Evolutionary conservation across 2,888 invertebrate genomes (phyloP), one percentile per base, ranked within the genome.

Genomic region (Prosopocoilus inquinatus): DNA sequence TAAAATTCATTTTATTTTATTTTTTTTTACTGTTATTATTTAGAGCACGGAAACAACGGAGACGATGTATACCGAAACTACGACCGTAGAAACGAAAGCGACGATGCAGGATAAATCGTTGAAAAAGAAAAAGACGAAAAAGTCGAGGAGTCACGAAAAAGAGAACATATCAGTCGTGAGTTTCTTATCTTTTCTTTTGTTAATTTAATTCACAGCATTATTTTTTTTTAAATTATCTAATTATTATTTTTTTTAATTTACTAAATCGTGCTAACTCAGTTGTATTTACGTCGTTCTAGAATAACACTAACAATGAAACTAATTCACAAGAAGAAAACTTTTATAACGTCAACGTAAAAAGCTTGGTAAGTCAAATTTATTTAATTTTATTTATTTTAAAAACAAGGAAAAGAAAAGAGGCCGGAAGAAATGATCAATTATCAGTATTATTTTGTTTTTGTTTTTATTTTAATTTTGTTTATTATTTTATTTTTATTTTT

Each of bases 91-190:
- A 9, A 36, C 54, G 9, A 47, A 50, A 3, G 34, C 48, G 9
- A 50, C 55, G 13, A 35, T 49, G 20, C 66, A 71, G 44, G 74
- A 72, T 46, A 75, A 70, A 56, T 66, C 66, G 11, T 56, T 76
- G 49, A 78, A 78, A 67, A 84, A 82, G 72, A 83, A 82, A 74
- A 84, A 84, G 71, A 79, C 82, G 53, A 86, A 84, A 77, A 86
- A 84, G 71, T 81, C 80, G 48, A 83, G 84, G 72, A 85, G 83
- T 61, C 77, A 79, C 58, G 84, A 85, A 67, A 85, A 84, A 74
- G 84, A 86, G 70, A 86, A 85, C 69, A 85, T 86, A 70, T 86
- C 85, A 61, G 84, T 86, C 79, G 86, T 86, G 76, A 84, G 83
- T 81, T 64, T 56, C 46, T 48, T 54, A 5, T 28, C 5, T 7